phyloP scores from a whole-genome alignment of 2,888 invertebrate genomes.

The Panorpa germanica region DNA sequence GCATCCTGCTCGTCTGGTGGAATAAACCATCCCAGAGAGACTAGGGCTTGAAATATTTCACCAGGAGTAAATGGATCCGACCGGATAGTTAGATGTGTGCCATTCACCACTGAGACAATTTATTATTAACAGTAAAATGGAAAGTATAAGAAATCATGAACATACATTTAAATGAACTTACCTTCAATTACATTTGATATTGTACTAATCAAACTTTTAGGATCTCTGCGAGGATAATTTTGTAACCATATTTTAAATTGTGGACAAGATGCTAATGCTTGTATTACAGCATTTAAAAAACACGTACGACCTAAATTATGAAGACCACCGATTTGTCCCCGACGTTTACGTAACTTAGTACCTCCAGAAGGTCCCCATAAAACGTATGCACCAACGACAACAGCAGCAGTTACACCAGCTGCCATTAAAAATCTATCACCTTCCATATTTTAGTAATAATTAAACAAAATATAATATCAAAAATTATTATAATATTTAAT shows the following conservation, averaged over 20 bases:
- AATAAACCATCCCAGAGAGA: conserved; percentile 68
- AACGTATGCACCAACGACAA: conserved; percentile 67
- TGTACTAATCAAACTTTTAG: conserved; percentile 54
- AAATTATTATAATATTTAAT: too few relatives aligned
- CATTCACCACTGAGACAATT: conserved; percentile 39
- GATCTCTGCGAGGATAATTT: conserved; percentile 36
- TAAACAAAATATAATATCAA: too few relatives aligned
- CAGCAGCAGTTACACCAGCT: conserved; percentile 60
- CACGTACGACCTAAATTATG: conserved; percentile 86
- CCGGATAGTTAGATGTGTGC: conserved; percentile 46
- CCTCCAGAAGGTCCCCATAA: conserved; percentile 56
- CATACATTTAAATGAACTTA: conserved; percentile 17
- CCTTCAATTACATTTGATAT: conserved; percentile 57
- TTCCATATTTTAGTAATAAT: too few relatives aligned
- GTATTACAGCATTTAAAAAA: conserved; percentile 79
- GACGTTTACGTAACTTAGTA: conserved; percentile 28
- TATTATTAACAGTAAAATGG: not conserved
- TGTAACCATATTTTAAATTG: conserved; percentile 70
- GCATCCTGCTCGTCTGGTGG: conserved; percentile 85
- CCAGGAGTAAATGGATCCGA: conserved; percentile 36
- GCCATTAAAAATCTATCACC: conserved; percentile 62
- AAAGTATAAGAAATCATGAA: conserved; percentile 1
- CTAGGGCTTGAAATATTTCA: conserved; percentile 53
- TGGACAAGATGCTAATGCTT: conserved; percentile 76
- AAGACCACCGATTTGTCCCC: conserved; percentile 66